A percentile compares a stretch with the other conserved stretches of the same genome.
Evolutionary conservation across 2,797 vertebrate genomes (phyloP).

Genomic region (Sebastes minor): DNA sequence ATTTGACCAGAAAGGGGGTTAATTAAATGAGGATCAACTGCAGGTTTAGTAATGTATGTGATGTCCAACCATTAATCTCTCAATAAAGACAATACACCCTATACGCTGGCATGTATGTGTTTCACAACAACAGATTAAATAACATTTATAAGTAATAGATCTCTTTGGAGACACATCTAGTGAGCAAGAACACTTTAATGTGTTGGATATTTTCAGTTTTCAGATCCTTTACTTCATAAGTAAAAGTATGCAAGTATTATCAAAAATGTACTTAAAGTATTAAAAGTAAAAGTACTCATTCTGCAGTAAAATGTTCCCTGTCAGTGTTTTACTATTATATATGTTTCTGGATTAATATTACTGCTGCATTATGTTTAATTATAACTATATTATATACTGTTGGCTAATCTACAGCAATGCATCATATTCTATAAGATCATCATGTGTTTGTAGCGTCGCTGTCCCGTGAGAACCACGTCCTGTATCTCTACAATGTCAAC

Average conservation of each 20-base stretch:
- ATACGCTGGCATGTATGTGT: not conserved
- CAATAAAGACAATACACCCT: slow-evolving; percentile 2
- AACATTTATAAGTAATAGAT: not conserved
- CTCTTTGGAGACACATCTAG: not conserved
- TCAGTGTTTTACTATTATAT: not conserved
- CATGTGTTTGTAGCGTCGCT: not conserved
- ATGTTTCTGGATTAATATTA: not conserved
- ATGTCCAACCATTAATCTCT: slow-evolving; percentile 26
- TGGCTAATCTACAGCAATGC: not conserved
- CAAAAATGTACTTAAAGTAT: not conserved
- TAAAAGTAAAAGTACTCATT: not conserved
- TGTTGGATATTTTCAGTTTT: not conserved
- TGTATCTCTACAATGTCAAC: not conserved
- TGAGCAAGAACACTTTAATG: not conserved
- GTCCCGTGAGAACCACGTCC: not conserved
- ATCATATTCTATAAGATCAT: not conserved
- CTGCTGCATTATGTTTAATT: not conserved
- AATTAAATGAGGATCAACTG: slow-evolving; percentile 66
- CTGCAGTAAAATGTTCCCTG: not conserved
- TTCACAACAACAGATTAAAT: not conserved
- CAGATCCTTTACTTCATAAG: not conserved
- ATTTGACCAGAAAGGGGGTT: slow-evolving; percentile 50
- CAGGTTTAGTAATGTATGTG: slow-evolving; percentile 36
- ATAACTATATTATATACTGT: not conserved
- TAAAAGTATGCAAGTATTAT: not conserved